Base-by-base conservation (phyloP, 2,113 vertebrate species). In the Chloebia gouldiae region DNA sequence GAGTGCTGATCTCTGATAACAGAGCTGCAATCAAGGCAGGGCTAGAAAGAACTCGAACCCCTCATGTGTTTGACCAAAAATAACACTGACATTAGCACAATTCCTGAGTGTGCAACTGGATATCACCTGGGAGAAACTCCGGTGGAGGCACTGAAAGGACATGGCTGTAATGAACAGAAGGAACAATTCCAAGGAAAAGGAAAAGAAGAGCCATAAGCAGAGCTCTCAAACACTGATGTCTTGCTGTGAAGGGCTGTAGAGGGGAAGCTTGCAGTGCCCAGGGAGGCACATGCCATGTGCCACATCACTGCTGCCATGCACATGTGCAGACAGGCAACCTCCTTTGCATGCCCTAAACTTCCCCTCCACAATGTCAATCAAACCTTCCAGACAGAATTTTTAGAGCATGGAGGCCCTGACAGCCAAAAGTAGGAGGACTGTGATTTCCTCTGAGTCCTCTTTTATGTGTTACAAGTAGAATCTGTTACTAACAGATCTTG, bases 401-500 rank as follows among this genome's bases (percentile, higher is more conserved):
- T 77, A 54, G 25, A 84, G 51, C 2, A 25, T 10, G 60, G 63
- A 91, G 75, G 93, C 88, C 65, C 57, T 69, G 89, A 81, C 86
- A 93, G 90, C 37, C 82, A 65, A 45, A 91, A 88, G 92, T 92
- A 93, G 90, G 94, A 96, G 73, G 92, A 70, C 87, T 89, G 59
- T 4, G 54, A 88, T 85, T 95, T 92, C 86, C 86, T 82, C 47
- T 1, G 10, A 90, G 61, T 68, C 81, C 84, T 90, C 75, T 93
- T 88, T 88, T 89, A 95, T 93, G 73, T 91, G 81, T 56, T 94
- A 81, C 70, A 93, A 96, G 94, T 65, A 88, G 84, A 94, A 95
- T 97, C 93, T 94, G 88, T 95, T 96, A 94, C 86, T 91, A 95
- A 85, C 75, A 76, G 82, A 89, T 92, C 77, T 61, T 79, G 47